Conservation (phyloP, 1,140 invertebrate species). For the Plodia interpunctella region DNA sequence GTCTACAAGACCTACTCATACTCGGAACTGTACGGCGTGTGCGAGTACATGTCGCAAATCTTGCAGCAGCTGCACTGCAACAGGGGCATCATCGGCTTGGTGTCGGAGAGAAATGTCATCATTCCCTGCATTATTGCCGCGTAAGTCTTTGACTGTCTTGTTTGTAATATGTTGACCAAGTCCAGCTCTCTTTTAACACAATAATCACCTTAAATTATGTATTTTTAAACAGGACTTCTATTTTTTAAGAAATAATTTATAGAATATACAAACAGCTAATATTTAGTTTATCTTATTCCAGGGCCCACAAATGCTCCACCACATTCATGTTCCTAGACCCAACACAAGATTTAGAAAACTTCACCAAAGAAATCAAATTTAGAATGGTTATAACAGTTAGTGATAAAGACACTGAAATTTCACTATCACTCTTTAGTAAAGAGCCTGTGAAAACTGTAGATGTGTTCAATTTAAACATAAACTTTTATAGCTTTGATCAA, state of each 20-base stretch:
- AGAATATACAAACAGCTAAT: not conserved
- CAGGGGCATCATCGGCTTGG: slow-evolving; percentile 53
- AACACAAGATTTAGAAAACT: slow-evolving; percentile 37
- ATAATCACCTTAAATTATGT: too few relatives aligned
- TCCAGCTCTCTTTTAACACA: too few relatives aligned
- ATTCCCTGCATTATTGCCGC: slow-evolving; percentile 62
- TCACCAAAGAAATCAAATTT: slow-evolving; percentile 44
- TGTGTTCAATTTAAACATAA: slow-evolving; percentile 50
- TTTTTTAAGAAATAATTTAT: too few relatives aligned
- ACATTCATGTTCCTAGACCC: slow-evolving; percentile 70
- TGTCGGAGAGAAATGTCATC: slow-evolving; percentile 56
- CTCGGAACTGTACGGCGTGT: slow-evolving; percentile 60
- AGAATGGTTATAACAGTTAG: slow-evolving; percentile 46
- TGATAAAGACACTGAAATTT: slow-evolving; percentile 21
- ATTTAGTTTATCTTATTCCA: slow-evolving; percentile 37
- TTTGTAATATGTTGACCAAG: slow-evolving; percentile 3
- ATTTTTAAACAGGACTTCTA: too few relatives aligned
- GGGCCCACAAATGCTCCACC: slow-evolving; percentile 63
- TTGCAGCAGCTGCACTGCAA: slow-evolving; percentile 52
- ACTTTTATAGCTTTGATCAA: slow-evolving; percentile 43
- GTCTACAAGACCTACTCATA: slow-evolving; percentile 50
- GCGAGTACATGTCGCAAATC: slow-evolving; percentile 65
- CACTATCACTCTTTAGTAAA: slow-evolving; percentile 35
- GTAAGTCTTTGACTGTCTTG: slow-evolving; percentile 40
- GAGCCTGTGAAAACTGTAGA: slow-evolving; percentile 48